These are phyloP conservation scores for Netelia virgata DNA, from an alignment of 2,888 invertebrate genomes.

Conservation along the genomic window DNA sequence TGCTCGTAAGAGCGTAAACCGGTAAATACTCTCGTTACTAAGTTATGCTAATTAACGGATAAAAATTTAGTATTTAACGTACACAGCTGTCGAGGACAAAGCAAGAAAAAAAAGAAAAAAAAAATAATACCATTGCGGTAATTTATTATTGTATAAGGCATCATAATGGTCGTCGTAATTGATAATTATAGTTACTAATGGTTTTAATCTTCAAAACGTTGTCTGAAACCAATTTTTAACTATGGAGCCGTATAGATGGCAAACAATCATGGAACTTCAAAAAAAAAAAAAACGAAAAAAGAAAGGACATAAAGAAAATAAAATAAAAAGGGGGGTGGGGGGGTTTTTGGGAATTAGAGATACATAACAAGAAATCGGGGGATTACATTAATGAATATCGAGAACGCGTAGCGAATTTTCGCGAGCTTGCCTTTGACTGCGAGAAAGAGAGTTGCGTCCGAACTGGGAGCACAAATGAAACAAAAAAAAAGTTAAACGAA, in stretches of 20 bases:
- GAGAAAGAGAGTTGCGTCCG: conserved; percentile 69
- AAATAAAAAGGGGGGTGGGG: conserved; percentile 7
- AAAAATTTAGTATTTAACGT: conserved; percentile 80
- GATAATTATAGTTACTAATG: conserved; percentile 83
- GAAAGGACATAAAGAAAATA: conserved; percentile 1
- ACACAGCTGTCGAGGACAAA: conserved; percentile 77
- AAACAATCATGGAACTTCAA: conserved; percentile 68
- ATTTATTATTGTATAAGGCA: conserved; percentile 81
- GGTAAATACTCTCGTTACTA: conserved; percentile 81
- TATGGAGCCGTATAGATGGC: conserved; percentile 65
- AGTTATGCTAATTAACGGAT: conserved; percentile 82
- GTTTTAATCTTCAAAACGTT: conserved; percentile 83
- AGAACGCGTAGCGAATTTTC: conserved; percentile 61
- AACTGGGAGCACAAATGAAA: conserved; percentile 69
- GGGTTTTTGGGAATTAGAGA: not conserved
- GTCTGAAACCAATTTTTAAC: conserved; percentile 82
- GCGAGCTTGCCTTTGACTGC: conserved; percentile 68
- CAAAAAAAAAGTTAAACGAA: conserved; percentile 68
- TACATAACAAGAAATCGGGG: not conserved
- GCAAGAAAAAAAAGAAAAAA: conserved; percentile 67
- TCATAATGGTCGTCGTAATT: conserved; percentile 81
- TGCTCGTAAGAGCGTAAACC: conserved; percentile 57
- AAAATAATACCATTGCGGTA: conserved; percentile 77
- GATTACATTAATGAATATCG: conserved; percentile 60
- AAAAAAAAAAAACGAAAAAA: conserved; percentile 57